These are phyloP conservation scores for Lumbricus terrestris DNA, from an alignment of 2,888 invertebrate species.

Conservation along the genomic window DNA sequence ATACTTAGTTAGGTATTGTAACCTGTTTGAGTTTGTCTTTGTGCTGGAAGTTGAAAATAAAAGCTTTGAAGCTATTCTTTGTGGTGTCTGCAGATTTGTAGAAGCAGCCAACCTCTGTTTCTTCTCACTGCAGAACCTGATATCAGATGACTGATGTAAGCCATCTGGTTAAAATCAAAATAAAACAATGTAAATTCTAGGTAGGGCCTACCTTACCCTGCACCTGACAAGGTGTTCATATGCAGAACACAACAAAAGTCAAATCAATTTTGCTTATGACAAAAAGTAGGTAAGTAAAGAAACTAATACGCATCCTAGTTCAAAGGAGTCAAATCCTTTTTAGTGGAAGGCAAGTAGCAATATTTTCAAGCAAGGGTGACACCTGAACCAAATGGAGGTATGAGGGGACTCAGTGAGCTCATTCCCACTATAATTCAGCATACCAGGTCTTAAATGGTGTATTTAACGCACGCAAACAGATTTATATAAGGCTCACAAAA, in stretches of 20 bases:
- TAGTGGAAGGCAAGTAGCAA: too few species aligned
- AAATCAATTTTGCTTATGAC: background rate
- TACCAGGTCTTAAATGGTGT: too few species aligned
- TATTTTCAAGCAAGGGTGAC: too few species aligned
- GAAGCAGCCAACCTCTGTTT: background rate
- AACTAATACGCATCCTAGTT: background rate
- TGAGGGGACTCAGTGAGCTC: too few species aligned
- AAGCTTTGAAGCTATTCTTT: background rate
- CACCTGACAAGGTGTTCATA: background rate
- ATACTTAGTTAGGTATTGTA: background rate
- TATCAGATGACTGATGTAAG: background rate
- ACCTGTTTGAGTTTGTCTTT: background rate
- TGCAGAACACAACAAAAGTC: background rate
- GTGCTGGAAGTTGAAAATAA: background rate
- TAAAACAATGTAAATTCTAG: background rate
- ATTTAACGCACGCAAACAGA: too few species aligned
- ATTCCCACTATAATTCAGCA: too few species aligned
- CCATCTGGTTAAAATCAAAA: background rate
- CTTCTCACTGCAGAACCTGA: conserved; percentile 3
- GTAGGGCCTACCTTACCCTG: too few species aligned
- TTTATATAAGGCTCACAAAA: too few species aligned
- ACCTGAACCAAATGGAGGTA: too few species aligned
- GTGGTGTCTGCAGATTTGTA: background rate
- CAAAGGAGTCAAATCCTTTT: too few species aligned
- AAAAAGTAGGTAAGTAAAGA: background rate